phyloP scores from a whole-genome alignment of 1,140 invertebrate genomes.

The Dreissena rostriformis region DNA sequence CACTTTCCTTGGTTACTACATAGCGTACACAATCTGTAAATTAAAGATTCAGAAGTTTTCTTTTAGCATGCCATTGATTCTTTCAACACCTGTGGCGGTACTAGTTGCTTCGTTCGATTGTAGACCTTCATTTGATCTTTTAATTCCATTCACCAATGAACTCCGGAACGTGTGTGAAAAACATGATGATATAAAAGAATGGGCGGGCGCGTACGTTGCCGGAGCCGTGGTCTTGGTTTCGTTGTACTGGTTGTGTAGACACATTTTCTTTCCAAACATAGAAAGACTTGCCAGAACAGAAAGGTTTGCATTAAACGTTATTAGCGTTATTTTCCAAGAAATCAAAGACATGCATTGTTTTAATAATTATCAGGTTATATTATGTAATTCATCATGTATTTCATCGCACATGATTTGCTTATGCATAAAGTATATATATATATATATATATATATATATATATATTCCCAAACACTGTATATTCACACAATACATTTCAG shows the following conservation, averaged over 20 bases:
- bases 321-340: too few species aligned
- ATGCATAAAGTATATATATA: not conserved
- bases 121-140: not conserved
- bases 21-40: constrained; percentile 29
- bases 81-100: constrained; percentile 40
- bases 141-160: constrained; percentile 24
- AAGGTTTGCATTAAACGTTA: constrained; percentile 16
- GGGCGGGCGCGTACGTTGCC: not conserved
- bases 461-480: too few species aligned
- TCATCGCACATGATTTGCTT: too few species aligned
- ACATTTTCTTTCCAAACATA: constrained; percentile 42
- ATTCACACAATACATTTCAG: constrained; percentile 10
- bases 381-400: not conserved
- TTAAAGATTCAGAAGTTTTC: constrained; percentile 37
- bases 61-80: constrained; percentile 26
- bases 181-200: not conserved
- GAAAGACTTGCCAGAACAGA: constrained; percentile 47
- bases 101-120: constrained; percentile 13
- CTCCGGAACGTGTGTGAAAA: not conserved
- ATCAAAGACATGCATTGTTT: too few species aligned
- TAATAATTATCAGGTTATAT: too few species aligned
- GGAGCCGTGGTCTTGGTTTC: constrained; percentile 14
- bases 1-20: constrained; percentile 41
- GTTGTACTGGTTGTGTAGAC: constrained; percentile 41
- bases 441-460: not conserved